Conservation (phyloP, 1,140 invertebrate genomes). For the Glossosoma conforme region DNA sequence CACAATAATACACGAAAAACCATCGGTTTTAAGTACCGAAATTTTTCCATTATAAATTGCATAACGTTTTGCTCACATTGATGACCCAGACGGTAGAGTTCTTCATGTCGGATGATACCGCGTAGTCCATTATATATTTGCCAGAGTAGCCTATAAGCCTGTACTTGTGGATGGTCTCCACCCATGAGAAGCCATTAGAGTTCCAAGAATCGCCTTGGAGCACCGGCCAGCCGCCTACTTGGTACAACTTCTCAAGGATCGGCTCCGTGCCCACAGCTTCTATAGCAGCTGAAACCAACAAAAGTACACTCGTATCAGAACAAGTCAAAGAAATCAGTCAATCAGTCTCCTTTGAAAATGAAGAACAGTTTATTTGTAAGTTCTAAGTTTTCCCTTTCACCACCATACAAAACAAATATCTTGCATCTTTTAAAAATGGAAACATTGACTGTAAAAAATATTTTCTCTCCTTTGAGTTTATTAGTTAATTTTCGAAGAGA, state of each 20-base stretch:
- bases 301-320: too few relatives aligned
- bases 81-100: conserved; percentile 81
- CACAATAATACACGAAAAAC: neutral
- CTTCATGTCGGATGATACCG: conserved; percentile 81
- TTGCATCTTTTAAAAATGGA: too few relatives aligned
- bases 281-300: conserved; percentile 62
- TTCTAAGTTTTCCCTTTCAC: too few relatives aligned
- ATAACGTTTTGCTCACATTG: conserved; percentile 61
- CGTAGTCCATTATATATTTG: conserved; percentile 87
- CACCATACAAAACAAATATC: too few relatives aligned
- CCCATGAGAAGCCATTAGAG: conserved; percentile 68
- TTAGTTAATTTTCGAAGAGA: too few relatives aligned
- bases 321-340: too few relatives aligned
- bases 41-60: too few relatives aligned
- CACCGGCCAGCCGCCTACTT: conserved; percentile 86
- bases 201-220: conserved; percentile 74
- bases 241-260: conserved; percentile 62
- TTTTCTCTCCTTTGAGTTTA: too few relatives aligned
- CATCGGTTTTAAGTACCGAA: too few relatives aligned
- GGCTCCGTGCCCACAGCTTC: conserved; percentile 67
- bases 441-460: too few relatives aligned
- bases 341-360: too few relatives aligned
- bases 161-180: conserved; percentile 75
- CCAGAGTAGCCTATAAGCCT: conserved; percentile 73
- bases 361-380: too few relatives aligned